Evolutionary conservation across 2,888 invertebrate species (phyloP).

Genomic region (Megaustenia siamemsis): DNA sequence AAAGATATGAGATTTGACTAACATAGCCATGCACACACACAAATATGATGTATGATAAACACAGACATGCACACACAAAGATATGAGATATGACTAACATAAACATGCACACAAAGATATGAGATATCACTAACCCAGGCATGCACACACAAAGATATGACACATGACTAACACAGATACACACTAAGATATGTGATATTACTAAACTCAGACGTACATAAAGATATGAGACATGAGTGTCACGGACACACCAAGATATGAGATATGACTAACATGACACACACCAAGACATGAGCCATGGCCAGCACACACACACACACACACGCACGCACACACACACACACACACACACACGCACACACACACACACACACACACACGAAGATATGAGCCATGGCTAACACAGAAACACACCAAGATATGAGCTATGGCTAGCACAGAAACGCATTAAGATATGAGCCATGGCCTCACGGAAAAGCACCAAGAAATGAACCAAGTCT

Average conservation of each 20-base stretch:
- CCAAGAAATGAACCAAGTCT: no score
- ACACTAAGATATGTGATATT: background rate
- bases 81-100: no score
- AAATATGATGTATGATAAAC: no score
- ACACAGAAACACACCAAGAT: background rate
- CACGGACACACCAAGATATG: background rate
- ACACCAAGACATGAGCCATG: background rate
- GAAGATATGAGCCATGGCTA: background rate
- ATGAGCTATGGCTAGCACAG: no score
- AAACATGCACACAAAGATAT: no score
- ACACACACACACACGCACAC: slow-evolving; percentile 28
- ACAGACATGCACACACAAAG: no score
- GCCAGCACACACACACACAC: background rate
- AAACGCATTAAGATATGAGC: no score
- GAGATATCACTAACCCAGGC: background rate
- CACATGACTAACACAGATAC: background rate
- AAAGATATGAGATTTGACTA: no score
- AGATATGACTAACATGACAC: background rate
- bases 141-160: slow-evolving; percentile 9
- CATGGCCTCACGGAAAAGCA: no score
- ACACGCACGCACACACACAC: slow-evolving; percentile 1
- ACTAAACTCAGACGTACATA: no score
- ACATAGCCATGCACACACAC: no score
- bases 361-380: slow-evolving; percentile 17
- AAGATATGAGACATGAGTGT: no score